Evolutionary conservation across 2,113 vertebrate species (phyloP).

Genomic region (Pygoscelis antarcticus): DNA sequence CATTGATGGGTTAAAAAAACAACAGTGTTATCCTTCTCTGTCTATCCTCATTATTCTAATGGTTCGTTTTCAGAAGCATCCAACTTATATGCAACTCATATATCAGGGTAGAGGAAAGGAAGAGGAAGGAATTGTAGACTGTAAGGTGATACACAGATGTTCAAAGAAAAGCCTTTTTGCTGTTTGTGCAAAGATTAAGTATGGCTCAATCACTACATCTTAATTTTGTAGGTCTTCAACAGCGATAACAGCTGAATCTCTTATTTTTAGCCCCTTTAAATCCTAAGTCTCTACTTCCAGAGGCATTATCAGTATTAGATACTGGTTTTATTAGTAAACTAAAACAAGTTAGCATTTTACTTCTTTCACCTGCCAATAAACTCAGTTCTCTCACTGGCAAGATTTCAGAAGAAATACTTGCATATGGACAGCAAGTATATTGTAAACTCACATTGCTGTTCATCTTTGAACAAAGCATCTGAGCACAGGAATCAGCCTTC

Average conservation of each 20-base stretch:
- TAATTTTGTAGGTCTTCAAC: background rate
- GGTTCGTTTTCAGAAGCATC: background rate
- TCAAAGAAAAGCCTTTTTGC: background rate
- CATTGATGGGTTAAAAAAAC: background rate
- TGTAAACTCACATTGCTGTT: background rate
- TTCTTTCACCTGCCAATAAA: background rate
- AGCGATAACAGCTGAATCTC: background rate
- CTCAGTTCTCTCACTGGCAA: background rate
- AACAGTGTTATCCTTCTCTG: background rate
- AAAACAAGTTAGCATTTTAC: background rate
- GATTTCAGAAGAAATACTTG: background rate
- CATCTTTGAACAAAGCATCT: background rate
- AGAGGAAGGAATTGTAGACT: background rate
- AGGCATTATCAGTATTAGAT: background rate
- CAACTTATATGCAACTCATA: fast-evolving
- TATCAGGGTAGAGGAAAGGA: background rate
- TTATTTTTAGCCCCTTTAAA: background rate
- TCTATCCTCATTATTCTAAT: background rate
- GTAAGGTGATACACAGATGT: background rate
- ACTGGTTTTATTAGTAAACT: background rate
- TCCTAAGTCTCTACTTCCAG: background rate
- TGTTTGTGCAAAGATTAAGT: background rate
- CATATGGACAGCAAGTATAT: background rate
- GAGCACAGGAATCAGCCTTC: background rate
- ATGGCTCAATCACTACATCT: background rate